Base-by-base conservation (phyloP, 1,140 invertebrate genomes). In the Spodoptera frugiperda region DNA sequence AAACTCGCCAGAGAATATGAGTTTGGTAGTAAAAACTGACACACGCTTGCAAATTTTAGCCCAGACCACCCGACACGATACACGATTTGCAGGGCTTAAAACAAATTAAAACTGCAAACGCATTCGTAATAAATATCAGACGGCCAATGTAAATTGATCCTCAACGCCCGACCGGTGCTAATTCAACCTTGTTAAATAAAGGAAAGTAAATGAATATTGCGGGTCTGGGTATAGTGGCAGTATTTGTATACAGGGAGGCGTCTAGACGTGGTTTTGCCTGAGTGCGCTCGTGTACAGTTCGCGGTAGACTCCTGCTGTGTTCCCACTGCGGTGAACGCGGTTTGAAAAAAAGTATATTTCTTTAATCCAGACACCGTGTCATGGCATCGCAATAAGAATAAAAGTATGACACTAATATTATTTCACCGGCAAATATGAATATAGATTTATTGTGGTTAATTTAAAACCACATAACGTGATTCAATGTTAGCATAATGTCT, bases 261-360 rank as follows among this genome's bases (percentile, higher is more conserved):
- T 93, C 91, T 93, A 91, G 91, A 91, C 91, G 82, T 84, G 87
- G 89, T 91, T 92, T 91, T 91, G 90, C 89, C 88, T 86, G 81
- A 77, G 67, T 88, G 87, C 82, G 84, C 85, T 83, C 82, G 84
- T 84, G 78, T 81, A 79, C 78, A 76, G 82, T 75, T 88, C 89
- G 89, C 84, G 88, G 89, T 89, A 87, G 84, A 76, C 86, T 81
- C 90, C 89, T 87, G 88, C 86, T 83, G 88, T 49, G 87, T 92
- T 92, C 90, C 86, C 90, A 92, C 86, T 84, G 89, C 83, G 78
- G 76, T 78, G 77, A 89, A 82, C 79, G 83, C 76, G 84, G 83
- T 87, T 83, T 53, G 19, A 59, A 68, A 51, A 67, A 53, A 72
- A 48, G 5, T 25, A 55, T 51, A 70, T 76, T 74, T 75, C 78